These are phyloP conservation scores for Rhogogaster chlorosoma DNA, from an alignment of 2,888 invertebrate species.

Conservation along the genomic window DNA sequence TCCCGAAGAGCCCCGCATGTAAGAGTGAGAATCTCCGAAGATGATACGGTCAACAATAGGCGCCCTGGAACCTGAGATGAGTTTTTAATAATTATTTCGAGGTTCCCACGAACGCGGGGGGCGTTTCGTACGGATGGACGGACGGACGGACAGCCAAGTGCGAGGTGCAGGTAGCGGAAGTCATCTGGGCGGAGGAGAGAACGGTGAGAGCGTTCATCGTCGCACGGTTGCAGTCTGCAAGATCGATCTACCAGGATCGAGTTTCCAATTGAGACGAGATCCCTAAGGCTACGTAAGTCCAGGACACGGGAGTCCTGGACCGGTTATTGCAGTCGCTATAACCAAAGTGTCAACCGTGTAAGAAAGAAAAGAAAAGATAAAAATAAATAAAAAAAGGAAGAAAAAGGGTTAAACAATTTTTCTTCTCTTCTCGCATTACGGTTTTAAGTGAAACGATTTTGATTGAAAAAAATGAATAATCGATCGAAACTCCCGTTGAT, in stretches of 20 bases:
- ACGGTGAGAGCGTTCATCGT: conserved; percentile 69
- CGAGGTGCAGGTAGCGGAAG: conserved; percentile 75
- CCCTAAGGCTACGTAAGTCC: not conserved
- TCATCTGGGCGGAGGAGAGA: conserved; percentile 72
- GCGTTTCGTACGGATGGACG: conserved; percentile 71
- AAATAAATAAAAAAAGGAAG: not conserved
- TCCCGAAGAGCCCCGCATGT: conserved; percentile 56
- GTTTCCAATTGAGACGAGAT: conserved; percentile 62
- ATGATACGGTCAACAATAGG: conserved; percentile 76
- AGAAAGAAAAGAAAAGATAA: not conserved
- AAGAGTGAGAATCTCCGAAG: conserved; percentile 72
- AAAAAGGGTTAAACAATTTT: not conserved
- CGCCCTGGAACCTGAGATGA: conserved; percentile 72
- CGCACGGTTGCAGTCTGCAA: conserved; percentile 62
- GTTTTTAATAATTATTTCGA: conserved; percentile 76
- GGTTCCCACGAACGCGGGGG: conserved; percentile 77
- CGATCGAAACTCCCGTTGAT: no score
- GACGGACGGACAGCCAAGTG: conserved; percentile 66
- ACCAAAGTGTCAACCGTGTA: conserved; percentile 37
- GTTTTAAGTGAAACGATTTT: not conserved
- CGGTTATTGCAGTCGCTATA: conserved; percentile 11
- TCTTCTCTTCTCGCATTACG: not conserved
- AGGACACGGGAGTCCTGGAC: conserved; percentile 31
- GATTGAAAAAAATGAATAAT: no score
- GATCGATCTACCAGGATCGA: conserved; percentile 73